Conservation (phyloP, 2,113 vertebrate genomes). For the Phalacrocorax brasilianus region DNA sequence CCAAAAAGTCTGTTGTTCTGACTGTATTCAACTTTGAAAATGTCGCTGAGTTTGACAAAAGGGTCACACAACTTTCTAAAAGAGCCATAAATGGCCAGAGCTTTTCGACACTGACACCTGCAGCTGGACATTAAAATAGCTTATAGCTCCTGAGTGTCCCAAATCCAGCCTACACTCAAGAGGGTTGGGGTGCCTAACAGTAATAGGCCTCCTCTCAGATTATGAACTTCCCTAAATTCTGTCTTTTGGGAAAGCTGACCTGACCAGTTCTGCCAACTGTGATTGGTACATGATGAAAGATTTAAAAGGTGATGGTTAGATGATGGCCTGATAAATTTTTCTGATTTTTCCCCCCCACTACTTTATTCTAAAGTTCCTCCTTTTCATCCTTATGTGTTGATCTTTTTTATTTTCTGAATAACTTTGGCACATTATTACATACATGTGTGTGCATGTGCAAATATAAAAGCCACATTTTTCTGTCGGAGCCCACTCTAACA, state of each 20-base stretch:
- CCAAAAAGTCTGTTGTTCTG: background rate
- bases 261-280: background rate
- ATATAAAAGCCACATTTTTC: background rate
- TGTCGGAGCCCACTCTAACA: background rate
- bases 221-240: background rate
- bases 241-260: background rate
- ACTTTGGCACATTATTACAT: background rate
- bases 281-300: background rate
- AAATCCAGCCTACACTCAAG: background rate
- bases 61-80: background rate
- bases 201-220: background rate
- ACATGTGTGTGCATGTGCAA: background rate
- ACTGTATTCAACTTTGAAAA: background rate
- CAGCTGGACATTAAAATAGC: background rate
- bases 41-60: background rate
- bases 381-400: background rate
- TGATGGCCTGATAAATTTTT: background rate
- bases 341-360: background rate
- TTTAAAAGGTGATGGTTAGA: background rate
- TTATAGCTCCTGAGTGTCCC: background rate
- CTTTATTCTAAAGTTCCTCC: background rate
- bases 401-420: background rate
- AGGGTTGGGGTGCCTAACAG: background rate
- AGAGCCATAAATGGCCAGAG: background rate
- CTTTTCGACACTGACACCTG: background rate